phyloP scores from a whole-genome alignment of 2,113 vertebrate species.

The Nyctereutes procyonoides region DNA sequence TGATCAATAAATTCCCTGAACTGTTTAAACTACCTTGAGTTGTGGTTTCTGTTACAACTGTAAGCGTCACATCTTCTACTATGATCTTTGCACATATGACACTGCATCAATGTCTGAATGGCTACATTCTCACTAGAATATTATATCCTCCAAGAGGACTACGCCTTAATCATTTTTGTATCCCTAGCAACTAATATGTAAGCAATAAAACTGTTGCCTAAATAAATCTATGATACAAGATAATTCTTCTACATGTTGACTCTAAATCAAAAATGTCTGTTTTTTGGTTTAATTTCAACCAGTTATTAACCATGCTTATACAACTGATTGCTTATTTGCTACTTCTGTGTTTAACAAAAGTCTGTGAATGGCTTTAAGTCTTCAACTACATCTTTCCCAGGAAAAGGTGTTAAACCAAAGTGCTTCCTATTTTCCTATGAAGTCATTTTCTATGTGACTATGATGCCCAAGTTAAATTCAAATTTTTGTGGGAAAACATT shows the following conservation, averaged over 20 bases:
- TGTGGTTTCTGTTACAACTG: conserved; percentile 6
- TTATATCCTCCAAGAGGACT: not conserved
- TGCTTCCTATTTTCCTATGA: not conserved
- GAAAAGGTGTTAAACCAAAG: conserved; percentile 36
- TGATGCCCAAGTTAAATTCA: conserved; percentile 15
- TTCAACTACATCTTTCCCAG: not conserved
- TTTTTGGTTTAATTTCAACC: conserved; percentile 11
- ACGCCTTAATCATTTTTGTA: not conserved
- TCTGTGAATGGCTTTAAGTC: not conserved
- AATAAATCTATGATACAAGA: not conserved
- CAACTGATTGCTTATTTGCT: not conserved
- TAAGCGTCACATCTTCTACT: not conserved
- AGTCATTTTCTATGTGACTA: not conserved
- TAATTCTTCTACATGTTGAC: not conserved
- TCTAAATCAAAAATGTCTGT: not conserved
- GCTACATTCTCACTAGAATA: not conserved
- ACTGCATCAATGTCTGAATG: not conserved
- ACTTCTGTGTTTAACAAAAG: conserved; percentile 11
- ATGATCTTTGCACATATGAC: not conserved
- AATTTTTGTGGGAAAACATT: not conserved
- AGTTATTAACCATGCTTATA: not conserved
- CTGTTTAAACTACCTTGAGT: not conserved
- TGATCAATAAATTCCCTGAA: not conserved
- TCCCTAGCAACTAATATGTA: not conserved
- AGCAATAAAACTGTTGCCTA: not conserved